Percentiles rank a stretch among this genome's conserved stretches.
phyloP scores from a whole-genome alignment of 1,140 invertebrate genomes.

The Drosophila auraria region DNA sequence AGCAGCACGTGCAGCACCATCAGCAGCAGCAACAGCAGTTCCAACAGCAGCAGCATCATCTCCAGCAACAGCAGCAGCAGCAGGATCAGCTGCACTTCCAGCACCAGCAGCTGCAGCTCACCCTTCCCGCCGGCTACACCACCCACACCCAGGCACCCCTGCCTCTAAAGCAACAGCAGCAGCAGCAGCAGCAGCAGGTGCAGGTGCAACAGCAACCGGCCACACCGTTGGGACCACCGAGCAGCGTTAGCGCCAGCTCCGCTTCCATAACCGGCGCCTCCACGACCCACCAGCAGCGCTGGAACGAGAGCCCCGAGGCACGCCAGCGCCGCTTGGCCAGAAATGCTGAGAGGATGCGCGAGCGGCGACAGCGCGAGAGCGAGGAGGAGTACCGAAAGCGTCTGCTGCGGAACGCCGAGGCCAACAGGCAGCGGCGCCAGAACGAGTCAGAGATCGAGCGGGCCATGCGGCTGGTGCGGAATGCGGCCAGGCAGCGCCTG shows the following conservation, averaged over 20 bases:
- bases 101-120: constrained; percentile 65
- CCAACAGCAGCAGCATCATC: constrained; percentile 57
- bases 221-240: constrained; percentile 67
- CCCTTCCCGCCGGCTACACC: constrained; percentile 49
- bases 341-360: constrained; percentile 85
- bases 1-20: constrained; percentile 61
- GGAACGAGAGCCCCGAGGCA: constrained; percentile 85
- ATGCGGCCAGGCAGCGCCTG: constrained; percentile 79
- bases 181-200: constrained; percentile 61
- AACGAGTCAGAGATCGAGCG: constrained; percentile 83
- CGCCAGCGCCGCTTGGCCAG: constrained; percentile 81
- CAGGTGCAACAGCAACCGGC: constrained; percentile 70
- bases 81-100: constrained; percentile 65
- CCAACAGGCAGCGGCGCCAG: constrained; percentile 79
- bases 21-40: constrained; percentile 50
- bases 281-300: constrained; percentile 72
- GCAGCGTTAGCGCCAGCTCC: constrained; percentile 60
- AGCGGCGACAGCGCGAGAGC: constrained; percentile 79
- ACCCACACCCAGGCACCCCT: constrained; percentile 31
- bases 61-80: constrained; percentile 70
- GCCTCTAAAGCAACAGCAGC: constrained; percentile 68
- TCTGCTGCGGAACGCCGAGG: constrained; percentile 79
- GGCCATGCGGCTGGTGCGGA: constrained; percentile 82
- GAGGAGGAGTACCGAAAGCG: constrained; percentile 84
- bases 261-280: constrained; percentile 47